These are phyloP conservation scores for Polyodon spathula DNA, from an alignment of 2,113 vertebrate genomes.

Conservation along the genomic window DNA sequence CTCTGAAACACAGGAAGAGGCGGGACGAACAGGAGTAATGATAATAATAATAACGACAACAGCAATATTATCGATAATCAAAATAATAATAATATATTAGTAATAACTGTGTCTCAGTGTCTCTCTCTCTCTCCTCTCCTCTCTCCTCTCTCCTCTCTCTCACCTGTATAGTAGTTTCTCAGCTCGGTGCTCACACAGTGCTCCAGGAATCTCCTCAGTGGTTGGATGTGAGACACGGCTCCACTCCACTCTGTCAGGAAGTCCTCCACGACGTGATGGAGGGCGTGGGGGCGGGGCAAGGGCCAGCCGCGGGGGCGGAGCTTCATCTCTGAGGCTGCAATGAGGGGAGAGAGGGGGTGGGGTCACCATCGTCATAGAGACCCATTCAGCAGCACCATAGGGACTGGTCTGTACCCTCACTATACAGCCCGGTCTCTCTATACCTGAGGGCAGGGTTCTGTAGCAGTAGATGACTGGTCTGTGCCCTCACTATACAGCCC, in stretches of 20 bases:
- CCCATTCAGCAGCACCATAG: neutral
- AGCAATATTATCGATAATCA: too few species aligned
- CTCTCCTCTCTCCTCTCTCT: too few species aligned
- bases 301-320: slow-evolving; percentile 70
- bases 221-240: slow-evolving; percentile 77
- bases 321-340: slow-evolving; percentile 73
- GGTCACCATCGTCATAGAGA: neutral
- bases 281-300: slow-evolving; percentile 69
- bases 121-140: too few species aligned
- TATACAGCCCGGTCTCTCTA: too few species aligned
- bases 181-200: slow-evolving; percentile 82
- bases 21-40: neutral
- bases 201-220: slow-evolving; percentile 83
- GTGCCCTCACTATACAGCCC: too few species aligned
- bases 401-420: too few species aligned
- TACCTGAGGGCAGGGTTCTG: too few species aligned
- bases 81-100: neutral
- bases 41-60: neutral
- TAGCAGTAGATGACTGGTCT: too few species aligned
- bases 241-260: slow-evolving; percentile 90
- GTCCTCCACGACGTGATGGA: slow-evolving; percentile 92
- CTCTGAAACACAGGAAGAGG: slow-evolving; percentile 62
- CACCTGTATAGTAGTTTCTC: slow-evolving; percentile 87
- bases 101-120: slow-evolving; percentile 13
- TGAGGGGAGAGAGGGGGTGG: neutral